Base-by-base conservation (phyloP, 2,888 invertebrate species). In the Calliopum simillimum region DNA sequence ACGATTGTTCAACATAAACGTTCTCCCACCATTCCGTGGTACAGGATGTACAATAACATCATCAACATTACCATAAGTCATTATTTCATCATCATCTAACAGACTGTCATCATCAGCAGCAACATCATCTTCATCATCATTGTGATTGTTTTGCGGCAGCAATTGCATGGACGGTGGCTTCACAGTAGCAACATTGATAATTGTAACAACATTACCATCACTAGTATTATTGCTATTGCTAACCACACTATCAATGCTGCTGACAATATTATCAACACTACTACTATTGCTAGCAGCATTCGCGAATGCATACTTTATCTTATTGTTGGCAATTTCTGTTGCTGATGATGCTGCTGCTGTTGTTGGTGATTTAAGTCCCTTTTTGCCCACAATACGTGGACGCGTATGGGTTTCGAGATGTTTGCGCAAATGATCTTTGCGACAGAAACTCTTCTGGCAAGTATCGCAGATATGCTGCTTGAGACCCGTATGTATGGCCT, bases 361-460 rank as follows among this genome's bases (percentile, higher is more conserved):
- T 69, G 76, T 71, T 46, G 74, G 76, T 51, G 14, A 16, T 23
- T 55, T 25, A 65, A n/a, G 41, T 3, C 56, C 8, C 11, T 65
- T 55, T 61, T 75, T 75, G 44, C 62, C 1, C 53, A 77, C 75
- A 12, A 78, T 72, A 19, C 79, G 75, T 0, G 82, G 91, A 67
- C 89, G 89, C 53, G 72, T 79, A 87, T 96, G 96, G 65, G 94
- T 94, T 78, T 93, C 93, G 77, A 90, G 89, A 85, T 95, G 95
- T 85, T 96, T 95, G 76, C 94, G 89, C 94, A 96, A 94, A 86
- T 96, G 96, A 87, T 96, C 96, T 86, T 94, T 94, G 76, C 96
- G 90, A 79, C 94, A 95, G 86, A 96, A 96, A 64, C 95, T 94
- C 86, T 96, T 96, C 73, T 91, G 91, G 85, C 96, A 96, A 74